Percentiles rank a stretch among this genome's conserved stretches.
These are phyloP conservation scores for Myiotriccus ornatus DNA, from an alignment of 2,797 vertebrate genomes.

Conservation along the genomic window DNA sequence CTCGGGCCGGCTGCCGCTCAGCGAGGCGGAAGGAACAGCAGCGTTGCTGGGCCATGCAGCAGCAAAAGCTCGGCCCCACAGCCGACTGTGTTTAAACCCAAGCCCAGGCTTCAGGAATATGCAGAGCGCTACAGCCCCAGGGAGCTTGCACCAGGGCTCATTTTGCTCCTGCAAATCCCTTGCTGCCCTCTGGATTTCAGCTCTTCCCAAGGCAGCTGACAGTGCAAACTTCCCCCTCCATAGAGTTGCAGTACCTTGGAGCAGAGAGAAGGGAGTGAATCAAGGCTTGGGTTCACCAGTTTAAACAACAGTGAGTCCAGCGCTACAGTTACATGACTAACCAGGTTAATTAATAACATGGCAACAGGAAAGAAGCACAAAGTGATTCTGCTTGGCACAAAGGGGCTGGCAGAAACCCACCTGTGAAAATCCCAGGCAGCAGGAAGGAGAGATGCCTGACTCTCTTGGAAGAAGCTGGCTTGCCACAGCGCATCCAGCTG, in stretches of 20 bases:
- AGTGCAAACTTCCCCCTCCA: background rate
- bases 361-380: background rate
- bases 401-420: background rate
- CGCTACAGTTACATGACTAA: background rate
- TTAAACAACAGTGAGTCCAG: background rate
- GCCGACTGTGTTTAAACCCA: rapidly evolving
- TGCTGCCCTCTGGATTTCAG: background rate
- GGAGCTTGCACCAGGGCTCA: background rate
- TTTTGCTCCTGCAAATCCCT: background rate
- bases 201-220: background rate
- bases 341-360: background rate
- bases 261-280: background rate
- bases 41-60: background rate
- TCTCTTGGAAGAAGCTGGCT: background rate
- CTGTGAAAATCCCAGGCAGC: background rate
- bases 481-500: rapidly evolving
- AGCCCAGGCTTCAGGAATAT: background rate
- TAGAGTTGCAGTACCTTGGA: background rate
- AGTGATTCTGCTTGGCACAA: background rate
- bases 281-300: background rate
- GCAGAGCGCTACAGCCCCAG: background rate
- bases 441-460: background rate
- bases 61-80: background rate
- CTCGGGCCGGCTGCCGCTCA: background rate
- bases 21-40: background rate